Percentiles rank a stretch among this genome's conserved stretches.
Conservation (phyloP, 1,140 invertebrate genomes). For the Conus betulinus region DNA sequence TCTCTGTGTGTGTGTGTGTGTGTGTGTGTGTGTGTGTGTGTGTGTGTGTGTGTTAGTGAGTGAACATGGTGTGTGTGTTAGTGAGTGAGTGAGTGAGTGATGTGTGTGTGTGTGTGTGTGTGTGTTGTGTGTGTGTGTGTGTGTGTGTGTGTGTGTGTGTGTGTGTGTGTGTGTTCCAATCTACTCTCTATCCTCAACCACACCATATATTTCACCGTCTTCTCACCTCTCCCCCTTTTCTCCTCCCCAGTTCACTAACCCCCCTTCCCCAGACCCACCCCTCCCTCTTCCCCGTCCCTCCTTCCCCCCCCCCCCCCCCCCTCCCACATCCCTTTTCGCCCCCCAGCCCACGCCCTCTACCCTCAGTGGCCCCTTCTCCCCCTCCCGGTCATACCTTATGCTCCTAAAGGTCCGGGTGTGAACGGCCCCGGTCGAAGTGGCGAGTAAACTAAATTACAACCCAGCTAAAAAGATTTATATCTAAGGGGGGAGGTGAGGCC, state of each 20-base stretch:
- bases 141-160: no score
- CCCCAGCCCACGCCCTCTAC: not conserved
- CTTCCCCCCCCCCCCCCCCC: not conserved
- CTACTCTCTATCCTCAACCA: no score
- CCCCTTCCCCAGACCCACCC: not conserved
- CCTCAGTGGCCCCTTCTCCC: slow-evolving; percentile 2
- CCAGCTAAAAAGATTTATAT: slow-evolving; percentile 40
- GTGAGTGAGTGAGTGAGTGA: no score
- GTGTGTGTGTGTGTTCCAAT: no score
- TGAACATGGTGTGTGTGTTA: no score
- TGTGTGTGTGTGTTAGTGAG: no score
- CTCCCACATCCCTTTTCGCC: not conserved
- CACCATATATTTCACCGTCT: not conserved
- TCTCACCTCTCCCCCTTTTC: not conserved
- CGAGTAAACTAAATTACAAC: slow-evolving; percentile 39
- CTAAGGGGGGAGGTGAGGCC: slow-evolving; percentile 34
- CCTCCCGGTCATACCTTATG: slow-evolving; percentile 33
- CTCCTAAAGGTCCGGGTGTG: slow-evolving; percentile 11
- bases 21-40: no score
- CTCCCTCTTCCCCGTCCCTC: not conserved
- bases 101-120: no score
- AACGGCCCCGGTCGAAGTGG: slow-evolving; percentile 15
- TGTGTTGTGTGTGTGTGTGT: no score
- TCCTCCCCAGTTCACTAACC: not conserved
- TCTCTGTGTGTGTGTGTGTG: no score